A percentile compares a stretch with the other conserved stretches of the same genome.
phyloP scores from a whole-genome alignment of 2,113 vertebrate genomes.

The Orthonyx spaldingii region DNA sequence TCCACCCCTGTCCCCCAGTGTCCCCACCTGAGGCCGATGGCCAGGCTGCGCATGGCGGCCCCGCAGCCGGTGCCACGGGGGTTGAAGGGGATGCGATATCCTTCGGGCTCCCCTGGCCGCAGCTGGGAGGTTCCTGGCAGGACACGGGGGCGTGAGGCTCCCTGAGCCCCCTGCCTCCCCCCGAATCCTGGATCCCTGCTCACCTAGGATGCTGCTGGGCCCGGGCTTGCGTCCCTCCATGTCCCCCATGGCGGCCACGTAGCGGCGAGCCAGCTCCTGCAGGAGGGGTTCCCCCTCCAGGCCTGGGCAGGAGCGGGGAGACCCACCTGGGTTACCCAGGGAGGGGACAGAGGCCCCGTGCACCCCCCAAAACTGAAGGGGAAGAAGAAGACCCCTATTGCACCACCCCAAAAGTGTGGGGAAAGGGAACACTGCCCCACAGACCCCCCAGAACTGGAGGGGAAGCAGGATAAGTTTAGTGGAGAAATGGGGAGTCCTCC shows the following conservation, averaged over 20 bases:
- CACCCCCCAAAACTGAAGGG: neutral
- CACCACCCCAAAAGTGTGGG: neutral
- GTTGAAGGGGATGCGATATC: neutral
- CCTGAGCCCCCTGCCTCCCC: neutral
- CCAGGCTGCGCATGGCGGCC: neutral
- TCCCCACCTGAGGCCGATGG: neutral
- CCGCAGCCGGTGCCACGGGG: neutral
- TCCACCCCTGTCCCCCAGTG: neutral
- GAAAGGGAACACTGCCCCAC: neutral
- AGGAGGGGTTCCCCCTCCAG: neutral
- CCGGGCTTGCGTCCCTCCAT: conserved; percentile 15
- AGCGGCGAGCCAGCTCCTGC: neutral
- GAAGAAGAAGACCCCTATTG: neutral
- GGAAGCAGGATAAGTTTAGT: accelerated
- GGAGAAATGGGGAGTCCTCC: neutral
- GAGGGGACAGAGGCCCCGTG: neutral
- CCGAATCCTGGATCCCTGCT: neutral
- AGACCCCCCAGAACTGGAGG: neutral
- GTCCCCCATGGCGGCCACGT: neutral
- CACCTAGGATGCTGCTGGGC: conserved; percentile 2
- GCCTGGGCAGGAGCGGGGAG: neutral
- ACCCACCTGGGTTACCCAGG: neutral
- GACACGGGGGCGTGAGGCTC: neutral
- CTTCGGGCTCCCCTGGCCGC: neutral
- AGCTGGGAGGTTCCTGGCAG: neutral